Base-by-base conservation (phyloP, 2,888 invertebrate genomes). In the Amiota communis region DNA sequence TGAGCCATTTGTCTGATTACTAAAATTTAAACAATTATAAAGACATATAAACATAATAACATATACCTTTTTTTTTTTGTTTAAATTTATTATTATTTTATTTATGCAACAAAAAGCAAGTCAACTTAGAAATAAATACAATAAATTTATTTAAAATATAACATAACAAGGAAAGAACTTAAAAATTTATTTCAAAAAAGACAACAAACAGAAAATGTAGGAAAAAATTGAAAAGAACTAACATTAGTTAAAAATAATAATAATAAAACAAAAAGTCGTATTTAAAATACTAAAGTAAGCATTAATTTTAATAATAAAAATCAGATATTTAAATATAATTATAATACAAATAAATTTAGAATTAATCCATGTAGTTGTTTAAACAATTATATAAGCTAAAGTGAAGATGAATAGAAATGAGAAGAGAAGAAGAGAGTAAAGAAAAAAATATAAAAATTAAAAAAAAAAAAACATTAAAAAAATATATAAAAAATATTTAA, bases 281-380 rank as follows among this genome's bases (percentile, higher is more conserved):
- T 83, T 85, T 84, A 83, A 76, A 78, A 80, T 78, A 78, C 77
- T 79, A 69, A 70, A 77, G 77, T 46, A 70, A 77, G 77, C 57
- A 64, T 83, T 81, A 76, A 77, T 79, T 69, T 68, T 76, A 59
- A 78, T 70, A 77, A 78, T 79, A 80, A 63, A 67, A 79, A 15
- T 64, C 76, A 77, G 63, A 71, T 63, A 71, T 6, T 51, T 23
- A 74, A 64, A 59, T 75, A 80, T 72, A 78, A 72, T 74, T 65
- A 79, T 78, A 81, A 76, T 82, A 68, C 79, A 79, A 82, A 85
- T 75, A 81, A 72, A 76, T 83, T 75, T 86, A 84, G 86, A 76
- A 84, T 83, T 83, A 83, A 83, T 84, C 83, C 85, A 82, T 77
- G 86, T 83, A 83, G 83, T 84, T 80, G 86, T 83, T 86, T 84